phyloP scores from a whole-genome alignment of 2,888 invertebrate species.

The Phorcus lineatus region DNA sequence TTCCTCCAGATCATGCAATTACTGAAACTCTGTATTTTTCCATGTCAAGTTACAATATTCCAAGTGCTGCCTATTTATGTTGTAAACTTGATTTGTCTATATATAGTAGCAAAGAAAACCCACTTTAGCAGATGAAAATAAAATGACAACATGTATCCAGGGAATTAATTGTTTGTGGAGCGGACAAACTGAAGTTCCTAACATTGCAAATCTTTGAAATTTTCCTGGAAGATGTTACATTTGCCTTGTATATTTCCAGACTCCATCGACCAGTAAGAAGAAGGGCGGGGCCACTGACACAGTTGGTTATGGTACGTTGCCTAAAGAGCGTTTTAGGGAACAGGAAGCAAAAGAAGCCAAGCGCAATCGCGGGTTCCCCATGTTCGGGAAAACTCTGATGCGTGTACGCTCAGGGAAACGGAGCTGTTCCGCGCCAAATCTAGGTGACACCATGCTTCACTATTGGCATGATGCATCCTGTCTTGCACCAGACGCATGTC shows the following conservation, averaged over 20 bases:
- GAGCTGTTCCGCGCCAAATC: slow-evolving; percentile 92
- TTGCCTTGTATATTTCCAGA: slow-evolving; percentile 77
- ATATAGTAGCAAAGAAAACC: no score
- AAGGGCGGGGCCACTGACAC: slow-evolving; percentile 34
- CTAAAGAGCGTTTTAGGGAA: slow-evolving; percentile 55
- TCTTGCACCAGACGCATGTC: not conserved
- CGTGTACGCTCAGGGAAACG: slow-evolving; percentile 79
- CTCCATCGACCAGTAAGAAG: slow-evolving; percentile 79
- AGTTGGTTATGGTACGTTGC: slow-evolving; percentile 70
- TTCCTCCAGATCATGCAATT: no score
- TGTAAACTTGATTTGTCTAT: no score
- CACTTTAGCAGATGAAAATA: no score
- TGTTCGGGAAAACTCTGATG: slow-evolving; percentile 83
- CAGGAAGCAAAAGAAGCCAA: slow-evolving; percentile 33
- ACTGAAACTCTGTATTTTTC: no score
- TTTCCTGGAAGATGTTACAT: no score
- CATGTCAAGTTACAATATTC: no score
- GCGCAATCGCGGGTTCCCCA: slow-evolving; percentile 59
- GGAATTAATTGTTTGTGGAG: no score
- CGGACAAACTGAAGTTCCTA: no score
- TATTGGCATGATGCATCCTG: slow-evolving; percentile 13
- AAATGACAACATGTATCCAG: no score
- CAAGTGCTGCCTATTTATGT: no score
- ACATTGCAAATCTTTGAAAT: no score
- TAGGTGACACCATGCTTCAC: slow-evolving; percentile 81